Conservation (phyloP, 2,797 vertebrate species). For the Octomys mimax region DNA sequence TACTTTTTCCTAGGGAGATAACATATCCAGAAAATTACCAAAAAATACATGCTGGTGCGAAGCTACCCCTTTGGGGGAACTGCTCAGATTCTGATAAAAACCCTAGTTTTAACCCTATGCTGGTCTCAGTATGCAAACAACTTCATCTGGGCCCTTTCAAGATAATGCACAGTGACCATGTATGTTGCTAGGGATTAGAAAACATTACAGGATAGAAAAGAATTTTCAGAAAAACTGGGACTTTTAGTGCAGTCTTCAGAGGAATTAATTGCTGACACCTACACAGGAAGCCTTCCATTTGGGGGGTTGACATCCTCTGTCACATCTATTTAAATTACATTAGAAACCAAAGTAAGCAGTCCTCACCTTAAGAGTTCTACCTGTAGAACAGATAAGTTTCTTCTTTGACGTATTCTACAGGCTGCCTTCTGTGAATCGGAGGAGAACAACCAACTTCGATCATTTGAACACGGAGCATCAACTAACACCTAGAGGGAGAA, state of each 20-base stretch:
- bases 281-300: background rate
- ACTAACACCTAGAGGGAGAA: slow-evolving; percentile 92
- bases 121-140: background rate
- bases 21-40: slow-evolving; percentile 1
- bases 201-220: background rate
- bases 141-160: background rate
- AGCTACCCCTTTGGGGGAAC: background rate
- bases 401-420: slow-evolving; percentile 91
- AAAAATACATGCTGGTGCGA: background rate
- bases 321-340: background rate
- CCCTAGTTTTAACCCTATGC: background rate
- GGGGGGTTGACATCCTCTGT: background rate
- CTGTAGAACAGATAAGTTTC: slow-evolving; percentile 91
- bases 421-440: slow-evolving; percentile 90
- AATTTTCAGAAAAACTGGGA: background rate
- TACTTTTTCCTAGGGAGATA: background rate
- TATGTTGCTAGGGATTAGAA: background rate
- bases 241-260: background rate
- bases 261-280: background rate
- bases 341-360: background rate
- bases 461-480: slow-evolving; percentile 98
- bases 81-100: background rate
- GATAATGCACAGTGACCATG: background rate
- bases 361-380: slow-evolving; percentile 93
- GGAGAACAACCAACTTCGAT: slow-evolving; percentile 97